A percentile compares a stretch with the other conserved stretches of the same genome.
Evolutionary conservation across 2,888 invertebrate genomes (phyloP).

Genomic region (Himalopsyche anomala): DNA sequence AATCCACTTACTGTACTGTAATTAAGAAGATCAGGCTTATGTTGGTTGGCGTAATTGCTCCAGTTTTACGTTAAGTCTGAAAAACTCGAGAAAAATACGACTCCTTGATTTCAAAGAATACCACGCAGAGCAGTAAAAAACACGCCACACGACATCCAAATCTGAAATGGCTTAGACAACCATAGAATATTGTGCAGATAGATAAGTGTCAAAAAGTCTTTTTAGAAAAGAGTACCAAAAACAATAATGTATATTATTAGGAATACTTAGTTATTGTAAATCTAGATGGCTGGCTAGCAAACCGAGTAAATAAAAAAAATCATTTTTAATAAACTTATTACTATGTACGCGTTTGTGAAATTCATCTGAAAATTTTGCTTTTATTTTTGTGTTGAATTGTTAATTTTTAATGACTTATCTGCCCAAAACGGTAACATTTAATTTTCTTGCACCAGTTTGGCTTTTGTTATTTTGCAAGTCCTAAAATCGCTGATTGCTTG

Average conservation of each 20-base stretch:
- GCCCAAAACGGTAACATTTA: too few species aligned
- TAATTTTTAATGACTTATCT: too few species aligned
- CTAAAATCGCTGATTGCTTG: too few species aligned
- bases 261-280: not conserved
- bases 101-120: constrained; percentile 56
- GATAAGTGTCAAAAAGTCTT: constrained; percentile 36
- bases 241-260: not conserved
- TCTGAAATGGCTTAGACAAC: constrained; percentile 65
- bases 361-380: too few species aligned
- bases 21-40: constrained; percentile 81
- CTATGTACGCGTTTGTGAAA: too few species aligned
- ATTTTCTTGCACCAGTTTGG: too few species aligned
- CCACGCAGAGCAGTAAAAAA: constrained; percentile 56
- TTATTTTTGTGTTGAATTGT: too few species aligned
- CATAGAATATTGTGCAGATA: constrained; percentile 27
- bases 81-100: constrained; percentile 53
- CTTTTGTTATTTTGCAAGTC: too few species aligned
- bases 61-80: constrained; percentile 69
- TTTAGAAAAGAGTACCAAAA: not conserved
- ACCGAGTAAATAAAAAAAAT: too few species aligned
- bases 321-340: too few species aligned
- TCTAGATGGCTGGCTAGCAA: not conserved
- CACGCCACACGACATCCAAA: constrained; percentile 62
- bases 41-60: constrained; percentile 68
- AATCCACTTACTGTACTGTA: constrained; percentile 42